Evolutionary conservation across 35 echinoderm and acorn worm genomes (phyloP), one percentile per base, ranked within the genome.

Genomic region (Acanthaster planci): DNA sequence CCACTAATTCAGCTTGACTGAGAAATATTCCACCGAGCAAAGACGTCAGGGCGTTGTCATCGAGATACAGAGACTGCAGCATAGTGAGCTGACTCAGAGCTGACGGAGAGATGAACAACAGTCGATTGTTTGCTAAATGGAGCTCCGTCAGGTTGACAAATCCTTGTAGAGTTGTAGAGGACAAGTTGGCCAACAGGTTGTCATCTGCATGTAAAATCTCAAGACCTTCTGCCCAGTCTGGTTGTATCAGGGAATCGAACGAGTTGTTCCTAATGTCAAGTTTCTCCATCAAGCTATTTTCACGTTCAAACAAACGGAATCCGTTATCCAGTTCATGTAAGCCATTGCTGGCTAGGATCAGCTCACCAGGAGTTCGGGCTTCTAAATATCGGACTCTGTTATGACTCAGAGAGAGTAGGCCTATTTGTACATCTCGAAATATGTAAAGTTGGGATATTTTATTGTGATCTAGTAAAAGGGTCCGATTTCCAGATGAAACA

Each of bases 41-140:
- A 26, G 64, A 72, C 64, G 29, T 35, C 18, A 72, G 64, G 64
- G 22, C 30, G 26, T 72, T 72, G 64, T 8, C 29, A 35, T 72
- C 64, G 64, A 72, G 64, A 72, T 36, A 72, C 29, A 72, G 64
- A 31, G 64, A 72, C 64, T 29, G 64, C 30, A 72, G 64, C 64
- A 27, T 72, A 34, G 26, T 31, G 64, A 72, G 64, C 2, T 72
- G 18, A 34, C 26, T 0, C 64, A 72, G 15, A 31, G 64, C 64
- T 14, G 19, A 16, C 6, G 57, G 21, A 16, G 57, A 22, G 19
- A 60, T 60, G 57, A 22, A 60, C 27, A 60, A 3, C 2, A 72
- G 64, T 31, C 26, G 64, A 72, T 72, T 72, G 7, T 72, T 35
- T n/a, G 64, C 22, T 72, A 72, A 1, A 16, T 35, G 64, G 14